These are phyloP conservation scores for Dicyrtoma fusca DNA, from an alignment of 2,888 invertebrate genomes.

Conservation along the genomic window DNA sequence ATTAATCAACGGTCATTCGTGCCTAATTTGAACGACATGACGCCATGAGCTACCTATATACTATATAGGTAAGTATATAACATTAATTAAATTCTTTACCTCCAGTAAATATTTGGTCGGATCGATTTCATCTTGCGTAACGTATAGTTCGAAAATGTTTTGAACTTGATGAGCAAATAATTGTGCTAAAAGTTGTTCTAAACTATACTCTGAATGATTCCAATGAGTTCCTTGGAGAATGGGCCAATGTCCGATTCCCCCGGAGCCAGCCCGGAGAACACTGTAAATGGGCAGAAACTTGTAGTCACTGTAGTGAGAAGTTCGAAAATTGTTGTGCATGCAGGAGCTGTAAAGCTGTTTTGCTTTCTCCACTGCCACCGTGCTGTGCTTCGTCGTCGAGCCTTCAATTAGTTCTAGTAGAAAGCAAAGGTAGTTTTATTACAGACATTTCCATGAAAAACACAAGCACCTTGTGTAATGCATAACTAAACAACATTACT, in stretches of 20 bases:
- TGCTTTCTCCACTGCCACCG: constrained; percentile 58
- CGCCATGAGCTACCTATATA: background rate
- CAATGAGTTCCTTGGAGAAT: constrained; percentile 57
- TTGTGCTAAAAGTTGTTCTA: constrained; percentile 58
- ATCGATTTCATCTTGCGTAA: constrained; percentile 62
- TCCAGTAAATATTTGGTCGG: constrained; percentile 61
- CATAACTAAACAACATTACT: no score
- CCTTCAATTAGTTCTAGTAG: constrained; percentile 58
- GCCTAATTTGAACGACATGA: no score
- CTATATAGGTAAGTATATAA: background rate
- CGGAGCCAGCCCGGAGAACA: constrained; percentile 56
- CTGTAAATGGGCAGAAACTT: constrained; percentile 58
- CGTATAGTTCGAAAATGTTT: constrained; percentile 59
- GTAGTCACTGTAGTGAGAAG: constrained; percentile 56
- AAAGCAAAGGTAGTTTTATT: no score
- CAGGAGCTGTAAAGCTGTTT: constrained; percentile 60
- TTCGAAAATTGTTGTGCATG: constrained; percentile 59
- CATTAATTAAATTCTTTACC: constrained; percentile 57
- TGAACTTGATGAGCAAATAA: constrained; percentile 60
- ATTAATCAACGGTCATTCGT: no score
- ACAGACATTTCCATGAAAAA: no score
- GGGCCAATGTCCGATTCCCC: constrained; percentile 59
- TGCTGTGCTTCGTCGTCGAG: constrained; percentile 55
- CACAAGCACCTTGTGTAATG: no score
- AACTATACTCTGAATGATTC: constrained; percentile 56